Evolutionary conservation across 2,113 vertebrate species (phyloP).

Genomic region (Meriones unguiculatus): DNA sequence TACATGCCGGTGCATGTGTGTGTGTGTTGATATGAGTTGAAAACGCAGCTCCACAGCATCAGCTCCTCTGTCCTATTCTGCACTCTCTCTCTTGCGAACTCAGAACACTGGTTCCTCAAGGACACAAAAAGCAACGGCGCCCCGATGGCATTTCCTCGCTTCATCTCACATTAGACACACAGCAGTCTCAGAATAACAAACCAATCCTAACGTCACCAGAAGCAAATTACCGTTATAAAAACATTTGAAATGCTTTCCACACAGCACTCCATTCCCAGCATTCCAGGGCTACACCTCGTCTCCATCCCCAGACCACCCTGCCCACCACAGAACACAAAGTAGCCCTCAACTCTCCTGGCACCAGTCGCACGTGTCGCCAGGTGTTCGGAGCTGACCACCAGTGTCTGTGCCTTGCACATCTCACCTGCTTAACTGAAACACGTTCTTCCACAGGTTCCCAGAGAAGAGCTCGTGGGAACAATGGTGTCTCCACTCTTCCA

Average conservation of each 20-base stretch:
- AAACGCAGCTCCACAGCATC: not conserved
- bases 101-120: not conserved
- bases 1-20: not conserved
- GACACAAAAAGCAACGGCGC: conserved; percentile 22
- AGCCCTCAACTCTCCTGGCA: no score
- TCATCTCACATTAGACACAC: not conserved
- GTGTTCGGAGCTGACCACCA: not conserved
- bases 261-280: not conserved
- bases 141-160: not conserved
- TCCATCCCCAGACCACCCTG: not conserved
- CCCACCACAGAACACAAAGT: not conserved
- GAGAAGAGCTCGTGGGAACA: conserved; percentile 4
- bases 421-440: conserved; percentile 4
- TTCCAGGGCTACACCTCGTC: not conserved
- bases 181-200: conserved; percentile 32
- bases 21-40: not conserved
- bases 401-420: not conserved
- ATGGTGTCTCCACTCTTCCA: conserved; percentile 5
- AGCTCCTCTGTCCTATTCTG: not conserved
- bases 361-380: not conserved
- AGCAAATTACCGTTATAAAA: conserved; percentile 17
- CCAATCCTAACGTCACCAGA: not conserved
- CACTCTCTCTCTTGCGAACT: not conserved
- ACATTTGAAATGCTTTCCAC: not conserved
- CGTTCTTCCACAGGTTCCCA: not conserved